Conservation (phyloP, 1,140 invertebrate genomes). For the Eupristina koningsbergeri region DNA sequence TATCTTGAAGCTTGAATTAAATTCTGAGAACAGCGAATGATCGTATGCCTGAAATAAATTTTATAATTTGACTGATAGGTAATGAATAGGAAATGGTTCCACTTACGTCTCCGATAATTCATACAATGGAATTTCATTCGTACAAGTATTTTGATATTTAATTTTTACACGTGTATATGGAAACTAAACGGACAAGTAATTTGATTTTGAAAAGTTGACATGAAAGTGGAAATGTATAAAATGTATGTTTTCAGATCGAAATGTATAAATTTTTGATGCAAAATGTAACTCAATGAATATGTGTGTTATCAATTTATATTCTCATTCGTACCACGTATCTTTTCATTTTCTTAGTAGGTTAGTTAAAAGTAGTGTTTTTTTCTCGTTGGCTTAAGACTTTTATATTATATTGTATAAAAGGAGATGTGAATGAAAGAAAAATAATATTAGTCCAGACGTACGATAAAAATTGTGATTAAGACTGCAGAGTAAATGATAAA, state of each 20-base stretch:
- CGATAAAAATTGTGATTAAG: too few relatives aligned
- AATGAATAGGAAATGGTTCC: background rate
- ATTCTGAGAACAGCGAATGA: background rate
- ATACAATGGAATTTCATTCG: background rate
- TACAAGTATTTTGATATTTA: background rate
- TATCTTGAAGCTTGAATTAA: background rate
- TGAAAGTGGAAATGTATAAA: background rate
- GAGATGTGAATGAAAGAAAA: too few relatives aligned
- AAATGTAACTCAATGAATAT: too few relatives aligned
- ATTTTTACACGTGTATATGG: background rate
- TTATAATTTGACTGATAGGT: constrained; percentile 10
- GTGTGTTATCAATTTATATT: too few relatives aligned
- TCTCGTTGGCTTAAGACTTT: too few relatives aligned
- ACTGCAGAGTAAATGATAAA: too few relatives aligned
- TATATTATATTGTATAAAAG: too few relatives aligned
- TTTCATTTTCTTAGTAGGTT: too few relatives aligned
- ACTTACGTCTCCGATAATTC: background rate
- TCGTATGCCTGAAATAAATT: background rate
- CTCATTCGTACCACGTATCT: too few relatives aligned
- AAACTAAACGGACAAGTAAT: background rate
- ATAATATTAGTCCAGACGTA: too few relatives aligned
- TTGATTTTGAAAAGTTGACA: background rate
- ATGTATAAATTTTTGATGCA: background rate
- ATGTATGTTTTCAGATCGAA: background rate
- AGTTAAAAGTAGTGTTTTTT: too few relatives aligned